Base-by-base conservation (phyloP, 2,113 vertebrate genomes). In the Sinocyclocheilus anophthalmus region DNA sequence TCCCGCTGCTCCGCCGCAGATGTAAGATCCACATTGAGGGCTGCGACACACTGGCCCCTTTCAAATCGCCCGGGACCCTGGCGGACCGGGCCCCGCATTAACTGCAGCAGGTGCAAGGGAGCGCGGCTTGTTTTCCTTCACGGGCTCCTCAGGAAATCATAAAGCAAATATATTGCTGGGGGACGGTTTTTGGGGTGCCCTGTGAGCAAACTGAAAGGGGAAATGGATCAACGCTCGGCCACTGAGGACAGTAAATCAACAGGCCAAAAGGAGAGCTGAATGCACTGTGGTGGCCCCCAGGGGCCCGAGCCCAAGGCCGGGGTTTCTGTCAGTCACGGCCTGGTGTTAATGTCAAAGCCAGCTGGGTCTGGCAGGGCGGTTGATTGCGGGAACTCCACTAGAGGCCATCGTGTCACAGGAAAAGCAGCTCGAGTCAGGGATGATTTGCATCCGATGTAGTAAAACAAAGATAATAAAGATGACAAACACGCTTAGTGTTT, bases 131-230 rank as follows among this genome's bases (percentile, higher is more conserved):
- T 95, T 96, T 89, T 96, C 91, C 93, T 95, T 95, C 92, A 91
- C 93, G 85, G 88, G 91, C 91, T 95, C 91, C 91, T 90, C 92
- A 95, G 96, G 94, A 96, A 96, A 96, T 95, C 95, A 96, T 95
- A 96, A 96, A 96, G 92, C 94, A 96, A 96, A 96, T 95, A 95
- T 95, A 94, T 95, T 92, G 91, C 94, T 91, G 93, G 91, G 93
- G 92, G 95, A 93, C 90, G 91, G 91, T 94, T 97, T 90, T 96
- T 92, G 92, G 93, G 95, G 94, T 95, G 93, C 94, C 94, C 95
- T 94, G 94, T 94, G 94, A 96, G 94, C 93, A 95, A 95, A 93
- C 92, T 87, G 93, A 96, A 94, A 95, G 94, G 93, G 93, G 93
- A 96, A 96, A 95, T 93, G 93, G 94, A 94, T 95, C 95, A 95